Evolutionary conservation across 2,888 invertebrate species (phyloP), one percentile per base, ranked within the genome.

Genomic region (Caenorhabditis wallacei): DNA sequence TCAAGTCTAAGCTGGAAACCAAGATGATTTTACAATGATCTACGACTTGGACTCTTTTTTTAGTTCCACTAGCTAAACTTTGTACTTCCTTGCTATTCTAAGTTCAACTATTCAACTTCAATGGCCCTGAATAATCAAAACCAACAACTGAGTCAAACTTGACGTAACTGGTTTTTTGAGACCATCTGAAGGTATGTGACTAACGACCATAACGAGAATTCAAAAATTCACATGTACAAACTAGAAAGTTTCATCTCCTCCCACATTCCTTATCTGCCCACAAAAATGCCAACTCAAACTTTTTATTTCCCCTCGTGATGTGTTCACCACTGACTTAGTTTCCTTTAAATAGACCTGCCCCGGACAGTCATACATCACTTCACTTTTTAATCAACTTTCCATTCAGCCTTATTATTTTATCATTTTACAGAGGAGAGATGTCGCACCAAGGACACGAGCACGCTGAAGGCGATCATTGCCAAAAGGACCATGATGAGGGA

Each of bases 231-330:
- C 22, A 30, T 18, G 48, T 30, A 64, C 71, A 59, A 71, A 61
- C 53, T 63, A 51, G 37, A 61, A 46, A 16, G 40, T 40, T 26
- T 37, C 37, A 30, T 61, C 68, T 40, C 43, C 66, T 48, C 68
- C 68, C 59, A 46, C 76, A 43, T 51, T 2, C 69, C 76, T 76
- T 76, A 76, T 78, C 30, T 8, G 30, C 30, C 30, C 30, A 30
- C 30, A 30, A 57, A 37, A 72, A 74, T 75, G 78, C 78, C 78
- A 78, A 68, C 76, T 68, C 53, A 24, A 53, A 13, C n/a, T 5
- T 75, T 66, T 75, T 75, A 66, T 76, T 24, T 76, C 18, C 48
- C 37, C 78, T 63, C 78, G 69, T 78, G 69, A 61, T 63, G 68
- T 53, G 61, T 69, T 76, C 37, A 59, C n/a, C 53, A 76, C 37